Percentiles rank a stretch among this genome's conserved stretches.
Conservation (phyloP, 2,797 vertebrate species). For the Trichosurus vulpecula region DNA sequence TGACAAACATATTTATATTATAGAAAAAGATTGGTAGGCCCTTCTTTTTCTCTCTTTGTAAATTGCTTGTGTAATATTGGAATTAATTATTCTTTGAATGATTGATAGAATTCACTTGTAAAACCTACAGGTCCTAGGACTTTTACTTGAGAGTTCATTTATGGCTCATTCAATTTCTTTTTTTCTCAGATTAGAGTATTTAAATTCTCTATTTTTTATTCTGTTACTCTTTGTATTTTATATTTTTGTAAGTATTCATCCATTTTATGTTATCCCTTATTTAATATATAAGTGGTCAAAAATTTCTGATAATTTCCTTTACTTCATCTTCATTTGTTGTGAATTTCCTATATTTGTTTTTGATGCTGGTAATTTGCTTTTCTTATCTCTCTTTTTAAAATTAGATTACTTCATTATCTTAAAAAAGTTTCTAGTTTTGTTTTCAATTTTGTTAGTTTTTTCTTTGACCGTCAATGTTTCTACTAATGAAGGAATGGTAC, state of each 20-base stretch:
- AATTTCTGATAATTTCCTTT: not conserved
- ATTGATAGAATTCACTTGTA: not conserved
- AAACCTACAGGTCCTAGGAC: not conserved
- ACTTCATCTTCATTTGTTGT: not conserved
- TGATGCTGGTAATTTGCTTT: not conserved
- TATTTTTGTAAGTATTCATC: not conserved
- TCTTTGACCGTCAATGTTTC: not conserved
- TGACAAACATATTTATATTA: not conserved
- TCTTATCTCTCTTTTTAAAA: not conserved
- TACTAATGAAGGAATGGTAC: not conserved
- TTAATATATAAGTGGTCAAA: not conserved
- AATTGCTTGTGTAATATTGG: not conserved
- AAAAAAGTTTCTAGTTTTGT: not conserved
- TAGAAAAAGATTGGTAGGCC: not conserved
- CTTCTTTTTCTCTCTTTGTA: not conserved
- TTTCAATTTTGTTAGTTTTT: not conserved
- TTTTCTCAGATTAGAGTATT: not conserved
- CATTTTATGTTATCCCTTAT: not conserved
- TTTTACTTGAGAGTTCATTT: not conserved
- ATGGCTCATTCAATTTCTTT: not conserved
- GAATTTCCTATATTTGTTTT: not conserved
- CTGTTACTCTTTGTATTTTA: not conserved
- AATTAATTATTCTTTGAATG: not conserved
- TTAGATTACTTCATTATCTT: not conserved
- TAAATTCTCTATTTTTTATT: not conserved